phyloP scores from a whole-genome alignment of 2,797 vertebrate genomes.

The Denticeps clupeoides region DNA sequence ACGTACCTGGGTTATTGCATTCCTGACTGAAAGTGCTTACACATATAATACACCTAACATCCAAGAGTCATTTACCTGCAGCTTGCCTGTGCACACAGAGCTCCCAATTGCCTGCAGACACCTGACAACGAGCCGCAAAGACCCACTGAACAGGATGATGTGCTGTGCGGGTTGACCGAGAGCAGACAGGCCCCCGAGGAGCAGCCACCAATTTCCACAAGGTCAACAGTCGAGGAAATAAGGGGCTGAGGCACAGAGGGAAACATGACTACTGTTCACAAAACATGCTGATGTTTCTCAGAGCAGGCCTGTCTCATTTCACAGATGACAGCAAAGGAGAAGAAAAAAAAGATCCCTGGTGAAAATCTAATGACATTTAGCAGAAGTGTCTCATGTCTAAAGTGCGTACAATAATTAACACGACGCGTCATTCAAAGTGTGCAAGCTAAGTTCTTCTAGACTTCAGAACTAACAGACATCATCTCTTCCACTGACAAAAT shows the following conservation, averaged over 20 bases:
- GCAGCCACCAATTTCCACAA: slow-evolving; percentile 54
- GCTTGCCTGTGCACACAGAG: slow-evolving; percentile 1
- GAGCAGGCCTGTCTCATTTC: background rate
- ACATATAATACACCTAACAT: no score
- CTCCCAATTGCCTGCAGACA: slow-evolving; percentile 29
- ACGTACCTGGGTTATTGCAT: no score
- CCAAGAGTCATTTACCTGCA: no score
- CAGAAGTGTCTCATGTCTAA: background rate
- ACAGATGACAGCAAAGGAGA: background rate
- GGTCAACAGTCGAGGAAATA: slow-evolving; percentile 55
- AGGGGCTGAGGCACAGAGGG: slow-evolving; percentile 26
- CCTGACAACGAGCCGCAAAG: slow-evolving; percentile 35
- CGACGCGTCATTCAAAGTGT: background rate
- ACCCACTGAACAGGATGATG: slow-evolving; percentile 41
- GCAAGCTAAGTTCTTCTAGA: background rate
- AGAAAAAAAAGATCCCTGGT: no score
- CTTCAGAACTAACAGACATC: slow-evolving; percentile 32
- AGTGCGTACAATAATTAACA: background rate
- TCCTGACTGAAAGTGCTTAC: no score
- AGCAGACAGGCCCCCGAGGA: slow-evolving; percentile 35
- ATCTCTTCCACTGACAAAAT: slow-evolving; percentile 38
- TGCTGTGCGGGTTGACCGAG: slow-evolving; percentile 36
- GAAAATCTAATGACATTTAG: no score
- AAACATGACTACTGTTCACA: slow-evolving; percentile 30
- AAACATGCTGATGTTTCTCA: slow-evolving; percentile 20